Base-by-base conservation (phyloP, 2,888 invertebrate species). In the Cheilosia vernalis region DNA sequence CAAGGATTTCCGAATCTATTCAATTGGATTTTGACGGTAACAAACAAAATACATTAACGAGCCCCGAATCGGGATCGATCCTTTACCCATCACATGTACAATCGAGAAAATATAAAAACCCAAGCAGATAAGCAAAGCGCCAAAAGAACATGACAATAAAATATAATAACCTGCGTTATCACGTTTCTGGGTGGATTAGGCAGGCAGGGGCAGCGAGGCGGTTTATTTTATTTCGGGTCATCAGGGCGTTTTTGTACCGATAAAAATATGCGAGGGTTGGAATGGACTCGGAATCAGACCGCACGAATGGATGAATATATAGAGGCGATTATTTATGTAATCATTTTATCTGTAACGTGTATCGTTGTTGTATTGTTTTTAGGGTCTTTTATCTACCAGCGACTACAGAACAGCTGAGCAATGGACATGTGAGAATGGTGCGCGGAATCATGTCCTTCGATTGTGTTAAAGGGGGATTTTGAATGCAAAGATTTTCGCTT, bases 121-220 rank as follows among this genome's bases (percentile, higher is more conserved):
- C 66, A 73, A 74, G 24, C 27, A 77, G 81, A 85, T 81, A 85
- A 85, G 72, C 80, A 81, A 51, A 53, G 76, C 64, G 66, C 76
- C 77, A 66, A 72, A 73, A 67, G 76, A 77, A 81, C 85, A 85
- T 58, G 85, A 85, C 81, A 85, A 85, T 85, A 85, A 85, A 85
- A 81, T 85, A 81, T 85, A 85, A 85, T 85, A 85, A 85, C 85
- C 81, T 56, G 76, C 85, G 70, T 85, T 85, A 85, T 85, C 85
- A 67, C 81, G 77, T 77, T 76, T 33, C 42, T 37, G 37, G 37
- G 37, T 37, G 37, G 13, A 37, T 37, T 37, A 37, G 37, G 37
- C 13, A 37, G 37, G 37, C 37, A 13, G 53, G 30, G 40, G 64
- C 58, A 30, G 60, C 27, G 27, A 30, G 73, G 19, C n/a, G 53